phyloP scores from a whole-genome alignment of 2,113 vertebrate genomes.

The Gymnogyps californianus region DNA sequence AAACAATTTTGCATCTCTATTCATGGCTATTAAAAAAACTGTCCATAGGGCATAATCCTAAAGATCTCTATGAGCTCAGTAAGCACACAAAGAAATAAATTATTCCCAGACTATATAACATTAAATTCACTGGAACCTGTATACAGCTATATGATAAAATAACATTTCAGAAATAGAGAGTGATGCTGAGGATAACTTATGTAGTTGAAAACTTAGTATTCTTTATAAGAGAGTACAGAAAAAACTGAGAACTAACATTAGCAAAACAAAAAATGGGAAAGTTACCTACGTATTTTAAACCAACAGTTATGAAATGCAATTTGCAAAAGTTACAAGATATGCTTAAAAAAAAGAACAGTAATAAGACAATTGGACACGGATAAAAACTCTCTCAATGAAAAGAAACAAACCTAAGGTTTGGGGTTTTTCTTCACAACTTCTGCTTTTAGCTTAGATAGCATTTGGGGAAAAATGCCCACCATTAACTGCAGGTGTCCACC shows the following conservation, averaged over 20 bases:
- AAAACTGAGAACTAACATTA: not conserved
- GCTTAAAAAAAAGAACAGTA: not conserved
- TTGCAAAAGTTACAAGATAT: not conserved
- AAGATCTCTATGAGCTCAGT: not conserved
- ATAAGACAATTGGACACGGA: not conserved
- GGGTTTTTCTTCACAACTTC: not conserved
- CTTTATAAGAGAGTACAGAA: not conserved
- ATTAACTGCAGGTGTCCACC: not conserved
- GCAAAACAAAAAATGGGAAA: not conserved
- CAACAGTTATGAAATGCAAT: not conserved
- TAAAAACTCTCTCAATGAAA: not conserved
- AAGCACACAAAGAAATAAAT: not conserved
- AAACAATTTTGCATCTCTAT: not conserved
- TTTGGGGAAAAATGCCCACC: not conserved
- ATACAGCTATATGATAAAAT: not conserved
- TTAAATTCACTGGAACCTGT: not conserved
- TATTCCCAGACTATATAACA: not conserved
- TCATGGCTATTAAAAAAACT: not conserved
- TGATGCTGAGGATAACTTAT: not conserved
- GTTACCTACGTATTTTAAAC: not conserved
- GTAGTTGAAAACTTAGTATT: not conserved
- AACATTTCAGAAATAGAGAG: not conserved
- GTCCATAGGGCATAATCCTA: not conserved
- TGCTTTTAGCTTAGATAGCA: not conserved
- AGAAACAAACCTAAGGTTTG: not conserved